Percentiles rank a stretch among this genome's conserved stretches.
Conservation (phyloP, 92 coral and sea anemone species). For the Zoanthus sansibaricus region DNA sequence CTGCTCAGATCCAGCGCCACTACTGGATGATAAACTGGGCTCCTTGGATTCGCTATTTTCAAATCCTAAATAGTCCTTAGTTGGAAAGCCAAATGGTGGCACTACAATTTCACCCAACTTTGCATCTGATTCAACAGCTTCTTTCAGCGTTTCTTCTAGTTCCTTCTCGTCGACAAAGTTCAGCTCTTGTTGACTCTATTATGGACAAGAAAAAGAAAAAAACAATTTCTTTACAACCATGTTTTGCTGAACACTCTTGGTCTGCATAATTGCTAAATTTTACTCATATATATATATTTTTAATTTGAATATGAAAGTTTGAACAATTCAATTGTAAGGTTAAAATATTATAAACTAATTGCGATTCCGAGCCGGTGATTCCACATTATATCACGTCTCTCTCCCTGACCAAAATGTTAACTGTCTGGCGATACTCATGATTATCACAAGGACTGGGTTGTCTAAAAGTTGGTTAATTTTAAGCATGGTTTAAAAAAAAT, state of each 20-base stretch:
- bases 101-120: slow-evolving; percentile 39
- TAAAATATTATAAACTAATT: no score
- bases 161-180: slow-evolving; percentile 74
- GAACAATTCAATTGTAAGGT: no score
- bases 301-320: no score
- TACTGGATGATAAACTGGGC: slow-evolving; percentile 73
- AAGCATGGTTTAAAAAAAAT: no score
- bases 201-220: background rate
- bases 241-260: background rate
- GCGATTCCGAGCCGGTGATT: no score
- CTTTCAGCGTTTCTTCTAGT: slow-evolving; percentile 69
- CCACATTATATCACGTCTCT: no score
- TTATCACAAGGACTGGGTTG: no score
- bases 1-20: slow-evolving; percentile 73
- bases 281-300: no score
- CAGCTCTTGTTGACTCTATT: slow-evolving; percentile 87
- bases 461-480: no score
- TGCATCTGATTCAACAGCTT: slow-evolving; percentile 64
- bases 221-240: background rate
- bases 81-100: slow-evolving; percentile 44
- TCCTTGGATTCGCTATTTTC: slow-evolving; percentile 69
- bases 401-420: no score
- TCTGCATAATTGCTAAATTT: no score
- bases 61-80: slow-evolving; percentile 38
- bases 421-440: no score